Evolutionary conservation across 2,113 vertebrate genomes (phyloP).

Genomic region (Epinephelus moara): DNA sequence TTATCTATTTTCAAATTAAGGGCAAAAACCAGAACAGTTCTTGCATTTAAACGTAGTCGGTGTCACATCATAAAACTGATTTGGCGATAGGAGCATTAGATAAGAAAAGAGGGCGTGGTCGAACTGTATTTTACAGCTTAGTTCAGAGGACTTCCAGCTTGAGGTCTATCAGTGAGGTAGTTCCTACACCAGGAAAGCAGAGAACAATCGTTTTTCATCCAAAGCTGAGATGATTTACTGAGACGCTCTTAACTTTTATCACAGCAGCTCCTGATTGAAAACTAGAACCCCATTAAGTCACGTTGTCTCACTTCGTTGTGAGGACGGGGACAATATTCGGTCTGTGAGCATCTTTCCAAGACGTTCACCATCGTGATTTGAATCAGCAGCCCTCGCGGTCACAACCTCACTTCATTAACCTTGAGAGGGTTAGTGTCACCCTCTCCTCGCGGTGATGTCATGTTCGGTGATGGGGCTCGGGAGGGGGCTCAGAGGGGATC

Average conservation of each 20-base stretch:
- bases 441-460: slow-evolving; percentile 64
- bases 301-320: background rate
- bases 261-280: background rate
- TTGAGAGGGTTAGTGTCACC: slow-evolving; percentile 66
- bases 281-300: background rate
- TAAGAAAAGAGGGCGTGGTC: background rate
- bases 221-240: no score
- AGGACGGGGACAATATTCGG: background rate
- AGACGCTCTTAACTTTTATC: background rate
- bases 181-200: background rate
- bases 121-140: background rate
- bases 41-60: no score
- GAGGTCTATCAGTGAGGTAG: background rate
- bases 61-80: no score
- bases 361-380: slow-evolving; percentile 24
- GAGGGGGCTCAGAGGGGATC: background rate
- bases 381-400: slow-evolving; percentile 28
- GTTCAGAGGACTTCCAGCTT: background rate
- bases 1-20: no score
- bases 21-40: no score
- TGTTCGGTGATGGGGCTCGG: slow-evolving; percentile 44
- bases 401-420: slow-evolving; percentile 67
- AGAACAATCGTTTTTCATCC: background rate
- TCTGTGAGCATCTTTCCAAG: slow-evolving; percentile 28
- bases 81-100: background rate